A percentile compares a stretch with the other conserved stretches of the same genome.
Conservation (phyloP, 30 jellyfish, hydroid and myxozoan genomes). For the Pseudorhiza aurosa region DNA sequence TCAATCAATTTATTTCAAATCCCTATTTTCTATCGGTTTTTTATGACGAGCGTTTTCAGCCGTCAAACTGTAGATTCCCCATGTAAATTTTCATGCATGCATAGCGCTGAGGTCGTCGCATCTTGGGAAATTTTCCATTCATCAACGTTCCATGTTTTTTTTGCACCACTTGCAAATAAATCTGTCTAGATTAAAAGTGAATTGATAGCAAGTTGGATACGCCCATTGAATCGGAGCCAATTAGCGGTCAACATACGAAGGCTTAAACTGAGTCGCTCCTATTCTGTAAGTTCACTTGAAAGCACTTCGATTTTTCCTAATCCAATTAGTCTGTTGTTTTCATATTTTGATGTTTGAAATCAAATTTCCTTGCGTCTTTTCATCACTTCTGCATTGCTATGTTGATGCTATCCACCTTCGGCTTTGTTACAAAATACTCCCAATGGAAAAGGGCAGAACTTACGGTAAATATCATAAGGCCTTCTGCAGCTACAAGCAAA, state of each 20-base stretch:
- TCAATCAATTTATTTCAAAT: no score
- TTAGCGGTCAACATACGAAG: not conserved
- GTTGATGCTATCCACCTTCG: not conserved
- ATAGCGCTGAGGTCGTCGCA: no score
- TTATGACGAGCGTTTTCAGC: no score
- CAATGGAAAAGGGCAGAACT: no score
- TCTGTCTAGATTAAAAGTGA: not conserved
- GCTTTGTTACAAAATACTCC: no score
- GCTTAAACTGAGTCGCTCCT: no score
- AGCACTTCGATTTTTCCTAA: not conserved
- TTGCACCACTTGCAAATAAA: not conserved
- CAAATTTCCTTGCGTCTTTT: not conserved
- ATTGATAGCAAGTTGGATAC: not conserved
- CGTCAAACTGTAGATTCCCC: no score
- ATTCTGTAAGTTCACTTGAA: not conserved
- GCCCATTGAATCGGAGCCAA: not conserved
- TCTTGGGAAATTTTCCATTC: no score
- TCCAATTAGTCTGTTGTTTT: not conserved
- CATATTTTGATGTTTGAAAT: not conserved
- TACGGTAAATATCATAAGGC: no score
- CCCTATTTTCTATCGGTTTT: no score
- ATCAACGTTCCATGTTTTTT: not conserved
- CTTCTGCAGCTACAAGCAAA: no score
- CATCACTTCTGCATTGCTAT: not conserved
- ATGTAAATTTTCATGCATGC: no score